Base-by-base conservation (phyloP, 2,888 invertebrate species). In the Ormyrus pomaceus region DNA sequence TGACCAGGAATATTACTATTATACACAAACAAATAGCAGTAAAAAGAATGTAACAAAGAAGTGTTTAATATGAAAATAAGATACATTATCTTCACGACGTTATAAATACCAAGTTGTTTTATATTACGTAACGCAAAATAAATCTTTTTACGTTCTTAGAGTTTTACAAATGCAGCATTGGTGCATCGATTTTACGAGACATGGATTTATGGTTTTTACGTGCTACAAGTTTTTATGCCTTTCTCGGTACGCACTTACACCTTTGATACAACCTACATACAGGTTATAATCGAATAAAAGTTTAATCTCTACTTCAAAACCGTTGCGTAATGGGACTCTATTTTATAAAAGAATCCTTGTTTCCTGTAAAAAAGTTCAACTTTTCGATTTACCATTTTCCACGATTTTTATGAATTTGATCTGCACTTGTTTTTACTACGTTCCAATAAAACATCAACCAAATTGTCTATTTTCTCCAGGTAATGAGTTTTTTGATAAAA, bases 131-230 rank as follows among this genome's bases (percentile, higher is more conserved):
- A 64, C 9, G 46, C n/a, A 46, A 53, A 64, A 64, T 45, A 55
- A 11, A 68, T 68, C 74, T 50, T 59, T 74, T 65, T 65, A 65
- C 19, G 45, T 66, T 66, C 58, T n/a, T 55, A 65, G 50, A 58
- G 50, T 50, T 58, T 58, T 66, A 74, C 65, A 51, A 74, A 48
- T 58, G 6, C 58, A 58, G 48, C 74, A 58, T 65, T 58, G 48
- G 66, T 58, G 48, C 65, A 74, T 74, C 56, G 58, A 74, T 74
- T 74, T 74, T 74, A 74, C 53, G 56, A 56, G 58, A 19, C 55
- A 48, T 56, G 56, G 73, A 73, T 73, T 73, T 64, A 73, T 56
- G 55, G n/a, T 73, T 65, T 65, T 65, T 65, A 73, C 72, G 72
- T 62, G 62, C 50, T 53, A 72, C 70, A 59, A 48, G n/a, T 5